Conservation (phyloP, 2,113 vertebrate species). For the Equus przewalskii region DNA sequence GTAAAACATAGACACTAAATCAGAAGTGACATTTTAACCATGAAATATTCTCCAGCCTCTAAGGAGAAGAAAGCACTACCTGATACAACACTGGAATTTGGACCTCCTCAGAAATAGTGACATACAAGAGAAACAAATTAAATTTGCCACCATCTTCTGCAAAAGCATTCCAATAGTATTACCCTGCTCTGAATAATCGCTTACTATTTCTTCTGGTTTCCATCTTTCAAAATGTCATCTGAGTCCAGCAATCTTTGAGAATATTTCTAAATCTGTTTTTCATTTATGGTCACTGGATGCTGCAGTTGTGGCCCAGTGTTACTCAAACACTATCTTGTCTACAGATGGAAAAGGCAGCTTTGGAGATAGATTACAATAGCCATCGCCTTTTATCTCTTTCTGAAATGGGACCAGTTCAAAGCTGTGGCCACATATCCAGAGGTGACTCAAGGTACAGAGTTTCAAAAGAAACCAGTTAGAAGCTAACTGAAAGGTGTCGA, state of each 20-base stretch:
- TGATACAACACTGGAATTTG: background rate
- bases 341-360: constrained; percentile 8
- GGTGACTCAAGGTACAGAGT: background rate
- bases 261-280: constrained; percentile 51
- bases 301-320: background rate
- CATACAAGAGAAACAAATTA: background rate
- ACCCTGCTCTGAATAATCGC: background rate
- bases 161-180: background rate
- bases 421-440: constrained; percentile 6
- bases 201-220: constrained; percentile 3
- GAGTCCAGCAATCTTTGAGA: background rate
- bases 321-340: background rate
- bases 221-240: background rate
- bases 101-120: constrained; percentile 1
- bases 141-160: background rate
- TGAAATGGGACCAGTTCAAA: constrained; percentile 29
- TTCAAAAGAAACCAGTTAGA: background rate
- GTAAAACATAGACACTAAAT: constrained; percentile 72
- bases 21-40: constrained; percentile 75
- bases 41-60: constrained; percentile 76
- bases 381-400: background rate
- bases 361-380: background rate
- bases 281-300: background rate
- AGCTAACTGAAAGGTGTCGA: constrained; percentile 1
- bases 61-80: background rate